These are phyloP conservation scores for Zygaena filipendulae DNA, from an alignment of 2,888 invertebrate species.

Conservation along the genomic window DNA sequence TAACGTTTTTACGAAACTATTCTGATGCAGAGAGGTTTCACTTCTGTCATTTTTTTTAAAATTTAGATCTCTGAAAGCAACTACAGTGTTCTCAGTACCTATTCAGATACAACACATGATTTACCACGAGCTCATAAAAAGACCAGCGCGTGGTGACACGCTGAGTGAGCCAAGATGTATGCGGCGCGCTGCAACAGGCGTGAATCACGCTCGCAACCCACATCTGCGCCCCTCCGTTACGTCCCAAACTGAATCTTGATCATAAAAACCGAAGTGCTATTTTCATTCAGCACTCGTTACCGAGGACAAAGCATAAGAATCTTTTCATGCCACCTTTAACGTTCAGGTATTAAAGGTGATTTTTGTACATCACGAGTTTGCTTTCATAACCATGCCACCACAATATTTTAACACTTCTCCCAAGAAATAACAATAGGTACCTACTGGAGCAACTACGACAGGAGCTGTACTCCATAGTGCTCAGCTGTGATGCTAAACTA, in stretches of 20 bases:
- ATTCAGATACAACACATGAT: no score
- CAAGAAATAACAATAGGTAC: conserved; percentile 62
- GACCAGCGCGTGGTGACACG: conserved; percentile 39
- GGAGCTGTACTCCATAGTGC: no score
- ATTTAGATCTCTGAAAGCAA: no score
- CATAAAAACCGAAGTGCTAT: conserved; percentile 17
- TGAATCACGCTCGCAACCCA: conserved; percentile 43
- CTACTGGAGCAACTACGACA: conserved; percentile 39
- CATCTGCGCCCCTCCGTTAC: conserved; percentile 38
- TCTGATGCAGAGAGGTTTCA: no score
- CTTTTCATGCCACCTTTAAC: conserved; percentile 32
- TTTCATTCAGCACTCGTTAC: conserved; percentile 20
- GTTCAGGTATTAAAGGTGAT: conserved; percentile 35
- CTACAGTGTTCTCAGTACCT: no score
- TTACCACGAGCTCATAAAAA: no score
- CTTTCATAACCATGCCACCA: conserved; percentile 35
- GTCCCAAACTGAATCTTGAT: conserved; percentile 22
- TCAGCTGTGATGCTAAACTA: conserved; percentile 44
- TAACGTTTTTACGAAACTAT: no score
- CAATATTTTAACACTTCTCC: conserved; percentile 56
- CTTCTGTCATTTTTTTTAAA: no score
- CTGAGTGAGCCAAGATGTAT: conserved; percentile 52
- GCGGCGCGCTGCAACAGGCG: conserved; percentile 45
- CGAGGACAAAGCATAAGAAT: conserved; percentile 37
- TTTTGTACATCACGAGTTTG: conserved; percentile 34